Evolutionary conservation across 2,888 invertebrate genomes (phyloP).

Genomic region (Xylota sylvarum): DNA sequence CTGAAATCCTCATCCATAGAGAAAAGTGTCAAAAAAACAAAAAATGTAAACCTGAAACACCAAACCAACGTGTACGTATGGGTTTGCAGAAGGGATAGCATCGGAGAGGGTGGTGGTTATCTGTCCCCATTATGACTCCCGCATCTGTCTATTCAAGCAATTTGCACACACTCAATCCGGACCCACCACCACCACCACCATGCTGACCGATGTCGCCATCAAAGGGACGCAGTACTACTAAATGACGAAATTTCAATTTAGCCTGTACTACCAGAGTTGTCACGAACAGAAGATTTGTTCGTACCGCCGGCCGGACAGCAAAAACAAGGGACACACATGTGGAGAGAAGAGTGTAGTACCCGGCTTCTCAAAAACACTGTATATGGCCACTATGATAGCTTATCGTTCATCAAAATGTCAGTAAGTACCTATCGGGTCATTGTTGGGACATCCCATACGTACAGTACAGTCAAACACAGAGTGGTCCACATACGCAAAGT

Average conservation of each 20-base stretch:
- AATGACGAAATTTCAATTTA: conserved; percentile 77
- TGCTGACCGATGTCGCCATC: conserved; percentile 57
- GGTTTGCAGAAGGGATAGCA: conserved; percentile 4
- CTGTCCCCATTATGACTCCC: conserved; percentile 58
- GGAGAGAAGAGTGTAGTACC: not conserved
- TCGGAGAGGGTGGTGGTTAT: conserved; percentile 21
- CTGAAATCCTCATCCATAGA: conserved; percentile 20
- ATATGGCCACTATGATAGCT: conserved; percentile 75
- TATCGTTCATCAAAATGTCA: conserved; percentile 77
- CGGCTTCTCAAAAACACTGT: conserved; percentile 62
- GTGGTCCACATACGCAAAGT: conserved; percentile 45
- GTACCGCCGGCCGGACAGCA: conserved; percentile 44
- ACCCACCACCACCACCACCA: conserved; percentile 33
- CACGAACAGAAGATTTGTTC: conserved; percentile 76
- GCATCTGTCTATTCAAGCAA: conserved; percentile 76
- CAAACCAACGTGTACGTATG: conserved; percentile 36
- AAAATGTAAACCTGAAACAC: conserved; percentile 17
- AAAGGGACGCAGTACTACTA: conserved; percentile 56
- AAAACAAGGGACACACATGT: conserved; percentile 55
- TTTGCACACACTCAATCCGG: conserved; percentile 74
- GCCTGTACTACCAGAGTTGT: conserved; percentile 72
- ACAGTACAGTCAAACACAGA: conserved; percentile 57
- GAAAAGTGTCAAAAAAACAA: conserved; percentile 9
- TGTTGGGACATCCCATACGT: conserved; percentile 66
- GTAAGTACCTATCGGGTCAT: conserved; percentile 77